These are phyloP conservation scores for Phoxinus dragarum DNA, from an alignment of 2,797 vertebrate species.

Conservation along the genomic window DNA sequence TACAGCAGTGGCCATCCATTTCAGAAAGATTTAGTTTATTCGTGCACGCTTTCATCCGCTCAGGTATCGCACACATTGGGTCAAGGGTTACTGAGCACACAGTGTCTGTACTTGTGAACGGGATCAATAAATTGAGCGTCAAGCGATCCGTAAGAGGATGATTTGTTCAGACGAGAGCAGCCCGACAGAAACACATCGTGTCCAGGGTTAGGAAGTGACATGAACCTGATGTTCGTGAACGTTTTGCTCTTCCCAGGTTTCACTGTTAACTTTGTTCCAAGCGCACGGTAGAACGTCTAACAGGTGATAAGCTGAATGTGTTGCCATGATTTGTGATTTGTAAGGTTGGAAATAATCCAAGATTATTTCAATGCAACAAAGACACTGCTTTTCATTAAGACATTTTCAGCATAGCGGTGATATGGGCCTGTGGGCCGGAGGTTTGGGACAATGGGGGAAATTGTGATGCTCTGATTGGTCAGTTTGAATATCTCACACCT, in stretches of 20 bases:
- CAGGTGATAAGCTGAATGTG: background rate
- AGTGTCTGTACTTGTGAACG: conserved; percentile 28
- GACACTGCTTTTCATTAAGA: too few relatives aligned
- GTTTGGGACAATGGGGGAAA: too few relatives aligned
- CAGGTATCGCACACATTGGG: background rate
- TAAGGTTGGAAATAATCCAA: too few relatives aligned
- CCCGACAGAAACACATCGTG: conserved; percentile 44
- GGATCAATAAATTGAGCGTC: conserved; percentile 49
- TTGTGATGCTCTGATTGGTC: too few relatives aligned
- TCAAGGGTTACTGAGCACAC: background rate
- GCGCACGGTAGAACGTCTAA: background rate
- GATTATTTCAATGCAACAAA: too few relatives aligned
- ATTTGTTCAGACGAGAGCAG: conserved; percentile 46
- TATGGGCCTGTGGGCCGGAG: too few relatives aligned
- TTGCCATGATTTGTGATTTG: too few relatives aligned
- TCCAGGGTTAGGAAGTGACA: conserved; percentile 51
- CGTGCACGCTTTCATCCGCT: background rate
- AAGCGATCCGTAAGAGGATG: conserved; percentile 42
- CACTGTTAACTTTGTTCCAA: background rate
- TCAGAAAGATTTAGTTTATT: background rate
- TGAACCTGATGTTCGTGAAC: conserved; percentile 29
- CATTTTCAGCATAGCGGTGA: too few relatives aligned
- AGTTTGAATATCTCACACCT: too few relatives aligned
- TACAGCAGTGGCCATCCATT: background rate
- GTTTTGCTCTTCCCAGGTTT: conserved; percentile 16